A percentile compares a stretch with the other conserved stretches of the same genome.
Conservation (phyloP, 1,140 invertebrate genomes). For the Pseudomyrmex dendroicus region DNA sequence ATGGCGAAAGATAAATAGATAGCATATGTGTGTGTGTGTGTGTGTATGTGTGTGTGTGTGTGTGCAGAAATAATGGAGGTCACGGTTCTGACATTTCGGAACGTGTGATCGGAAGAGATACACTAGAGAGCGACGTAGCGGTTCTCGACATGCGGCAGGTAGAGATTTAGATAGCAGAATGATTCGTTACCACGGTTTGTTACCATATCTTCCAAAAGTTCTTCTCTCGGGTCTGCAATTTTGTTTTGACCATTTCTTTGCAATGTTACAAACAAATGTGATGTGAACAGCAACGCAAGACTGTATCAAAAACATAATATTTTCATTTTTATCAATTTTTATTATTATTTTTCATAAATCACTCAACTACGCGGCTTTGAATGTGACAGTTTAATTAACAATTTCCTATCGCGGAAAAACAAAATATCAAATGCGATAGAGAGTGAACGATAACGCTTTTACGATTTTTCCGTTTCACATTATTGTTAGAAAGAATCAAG, state of each 20-base stretch:
- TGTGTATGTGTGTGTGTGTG: no score
- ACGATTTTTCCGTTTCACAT: conserved; percentile 26
- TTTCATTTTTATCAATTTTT: no score
- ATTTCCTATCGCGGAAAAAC: conserved; percentile 26
- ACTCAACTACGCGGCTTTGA: neutral
- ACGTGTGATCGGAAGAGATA: conserved; percentile 82
- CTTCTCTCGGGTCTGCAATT: neutral
- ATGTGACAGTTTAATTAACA: conserved; percentile 52
- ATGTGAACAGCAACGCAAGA: no score
- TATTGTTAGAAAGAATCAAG: conserved; percentile 38
- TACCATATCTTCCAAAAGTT: neutral
- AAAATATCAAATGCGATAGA: conserved; percentile 23
- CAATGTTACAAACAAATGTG: no score
- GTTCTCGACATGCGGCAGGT: conserved; percentile 36
- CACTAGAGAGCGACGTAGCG: conserved; percentile 49
- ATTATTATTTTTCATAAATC: no score
- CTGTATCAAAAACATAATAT: no score
- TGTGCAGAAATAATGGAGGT: conserved; percentile 67
- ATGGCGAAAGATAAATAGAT: conserved; percentile 51
- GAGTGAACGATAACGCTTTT: conserved; percentile 17
- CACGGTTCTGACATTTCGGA: conserved; percentile 80
- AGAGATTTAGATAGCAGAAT: conserved; percentile 74
- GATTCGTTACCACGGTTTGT: conserved; percentile 4
- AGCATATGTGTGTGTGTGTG: neutral
- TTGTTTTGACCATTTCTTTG: no score